A percentile compares a stretch with the other conserved stretches of the same genome.
Evolutionary conservation across 30 jellyfish, hydroid and myxozoan species (phyloP).

Genomic region (Aurelia aurita complex sp. Pacific): DNA sequence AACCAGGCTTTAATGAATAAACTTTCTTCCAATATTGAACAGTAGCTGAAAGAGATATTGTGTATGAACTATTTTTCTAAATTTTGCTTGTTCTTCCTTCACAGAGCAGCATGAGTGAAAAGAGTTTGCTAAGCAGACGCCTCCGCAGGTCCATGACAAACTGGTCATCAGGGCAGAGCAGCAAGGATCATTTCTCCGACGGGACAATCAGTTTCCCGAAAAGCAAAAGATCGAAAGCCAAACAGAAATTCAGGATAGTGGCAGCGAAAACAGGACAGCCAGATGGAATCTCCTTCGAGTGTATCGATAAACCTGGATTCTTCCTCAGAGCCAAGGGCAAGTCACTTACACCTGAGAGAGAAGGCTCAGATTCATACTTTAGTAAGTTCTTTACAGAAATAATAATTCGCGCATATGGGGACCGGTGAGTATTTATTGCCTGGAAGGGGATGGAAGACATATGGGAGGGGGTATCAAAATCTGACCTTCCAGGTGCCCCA

Average conservation of each 20-base stretch:
- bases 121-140: slow-evolving; percentile 49
- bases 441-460: too few species aligned
- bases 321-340: slow-evolving; percentile 83
- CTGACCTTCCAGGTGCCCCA: too few species aligned
- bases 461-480: too few species aligned
- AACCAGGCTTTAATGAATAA: too few species aligned
- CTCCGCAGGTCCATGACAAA: slow-evolving; percentile 55
- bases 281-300: slow-evolving; percentile 95
- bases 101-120: slow-evolving; percentile 64
- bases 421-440: too few species aligned
- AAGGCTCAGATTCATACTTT: slow-evolving; percentile 86
- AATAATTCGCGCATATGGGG: too few species aligned
- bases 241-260: slow-evolving; percentile 78
- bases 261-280: slow-evolving; percentile 89
- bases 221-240: slow-evolving; percentile 52
- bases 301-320: slow-evolving; percentile 83
- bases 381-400: slow-evolving; percentile 47
- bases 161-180: slow-evolving; percentile 64
- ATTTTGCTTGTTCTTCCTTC: neutral
- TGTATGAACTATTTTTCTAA: neutral
- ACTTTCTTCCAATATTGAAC: too few species aligned
- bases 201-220: slow-evolving; percentile 79
- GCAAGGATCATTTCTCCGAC: slow-evolving; percentile 52
- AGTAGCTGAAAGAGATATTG: too few species aligned
- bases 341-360: slow-evolving; percentile 79